Evolutionary conservation across 2,113 vertebrate species (phyloP).

Genomic region (Peromyscus californicus): DNA sequence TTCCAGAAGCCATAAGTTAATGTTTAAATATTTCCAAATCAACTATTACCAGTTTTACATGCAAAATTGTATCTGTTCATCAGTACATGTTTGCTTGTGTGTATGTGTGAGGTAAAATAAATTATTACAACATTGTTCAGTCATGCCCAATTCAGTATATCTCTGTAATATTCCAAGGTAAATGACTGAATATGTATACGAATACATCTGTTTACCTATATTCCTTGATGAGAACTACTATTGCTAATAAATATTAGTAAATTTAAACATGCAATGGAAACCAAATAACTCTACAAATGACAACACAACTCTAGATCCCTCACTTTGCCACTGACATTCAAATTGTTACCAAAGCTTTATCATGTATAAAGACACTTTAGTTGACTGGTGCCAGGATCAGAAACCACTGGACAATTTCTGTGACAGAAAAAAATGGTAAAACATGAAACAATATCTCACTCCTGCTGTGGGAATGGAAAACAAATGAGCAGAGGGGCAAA

Average conservation of each 20-base stretch:
- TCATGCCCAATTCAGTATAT: fast-evolving
- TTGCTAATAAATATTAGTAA: conserved; percentile 23
- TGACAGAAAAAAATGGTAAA: background rate
- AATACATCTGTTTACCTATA: background rate
- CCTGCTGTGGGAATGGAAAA: background rate
- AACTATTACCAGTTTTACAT: conserved; percentile 48
- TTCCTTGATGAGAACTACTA: conserved; percentile 36
- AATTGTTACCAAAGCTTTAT: conserved; percentile 61
- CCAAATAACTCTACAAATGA: conserved; percentile 32
- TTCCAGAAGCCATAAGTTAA: conserved; percentile 49
- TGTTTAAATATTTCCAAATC: conserved; percentile 76
- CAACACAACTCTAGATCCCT: conserved; percentile 35
- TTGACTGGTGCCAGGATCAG: conserved; percentile 59
- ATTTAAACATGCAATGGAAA: conserved; percentile 3
- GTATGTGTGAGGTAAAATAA: conserved; percentile 32
- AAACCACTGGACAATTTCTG: conserved; percentile 50
- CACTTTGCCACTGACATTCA: conserved; percentile 9
- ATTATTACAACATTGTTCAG: conserved; percentile 46
- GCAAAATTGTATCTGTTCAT: conserved; percentile 34
- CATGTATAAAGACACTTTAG: conserved; percentile 54
- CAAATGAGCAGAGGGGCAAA: background rate
- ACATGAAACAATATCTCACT: background rate
- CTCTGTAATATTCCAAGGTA: background rate
- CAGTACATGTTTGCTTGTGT: background rate
- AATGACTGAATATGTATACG: background rate